A percentile compares a stretch with the other conserved stretches of the same genome.
Conservation (phyloP, 1,140 invertebrate genomes). For the Ectropis grisescens region DNA sequence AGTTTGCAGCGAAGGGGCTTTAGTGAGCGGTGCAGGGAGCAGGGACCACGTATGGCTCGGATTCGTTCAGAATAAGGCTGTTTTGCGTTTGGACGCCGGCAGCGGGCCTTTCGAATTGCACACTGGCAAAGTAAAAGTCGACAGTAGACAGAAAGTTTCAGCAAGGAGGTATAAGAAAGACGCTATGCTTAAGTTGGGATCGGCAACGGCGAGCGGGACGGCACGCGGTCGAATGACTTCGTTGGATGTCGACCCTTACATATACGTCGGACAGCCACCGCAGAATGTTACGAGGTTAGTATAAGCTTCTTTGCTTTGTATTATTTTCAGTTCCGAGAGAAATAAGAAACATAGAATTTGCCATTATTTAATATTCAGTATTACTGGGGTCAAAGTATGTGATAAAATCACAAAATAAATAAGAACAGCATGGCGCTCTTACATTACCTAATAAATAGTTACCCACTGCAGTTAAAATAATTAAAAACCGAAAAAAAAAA, state of each 20-base stretch:
- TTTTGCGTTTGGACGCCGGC: slow-evolving; percentile 50
- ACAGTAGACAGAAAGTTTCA: slow-evolving; percentile 44
- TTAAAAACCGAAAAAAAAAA: too few relatives aligned
- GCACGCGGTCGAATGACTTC: slow-evolving; percentile 51
- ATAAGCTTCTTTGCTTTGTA: too few relatives aligned
- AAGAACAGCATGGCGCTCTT: too few relatives aligned
- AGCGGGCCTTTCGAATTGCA: slow-evolving; percentile 40
- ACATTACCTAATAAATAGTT: too few relatives aligned
- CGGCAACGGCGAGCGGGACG: slow-evolving; percentile 32
- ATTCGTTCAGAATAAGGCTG: slow-evolving; percentile 34
- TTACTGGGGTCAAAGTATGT: too few relatives aligned
- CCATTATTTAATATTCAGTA: too few relatives aligned
- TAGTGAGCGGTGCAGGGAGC: slow-evolving; percentile 47
- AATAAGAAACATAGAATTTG: too few relatives aligned
- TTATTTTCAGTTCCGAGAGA: too few relatives aligned
- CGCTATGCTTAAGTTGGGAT: slow-evolving; percentile 40
- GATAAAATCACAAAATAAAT: too few relatives aligned
- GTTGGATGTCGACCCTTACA: slow-evolving; percentile 44
- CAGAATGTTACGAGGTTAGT: slow-evolving; percentile 51
- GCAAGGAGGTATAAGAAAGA: slow-evolving; percentile 55
- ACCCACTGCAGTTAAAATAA: too few relatives aligned
- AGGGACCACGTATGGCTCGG: slow-evolving; percentile 60
- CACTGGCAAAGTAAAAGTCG: slow-evolving; percentile 40
- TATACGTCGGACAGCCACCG: slow-evolving; percentile 49
- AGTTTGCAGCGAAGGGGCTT: slow-evolving; percentile 43